Evolutionary conservation across 2,888 invertebrate genomes (phyloP), one percentile per base, ranked within the genome.

Genomic region (Leucoptera coffeella): DNA sequence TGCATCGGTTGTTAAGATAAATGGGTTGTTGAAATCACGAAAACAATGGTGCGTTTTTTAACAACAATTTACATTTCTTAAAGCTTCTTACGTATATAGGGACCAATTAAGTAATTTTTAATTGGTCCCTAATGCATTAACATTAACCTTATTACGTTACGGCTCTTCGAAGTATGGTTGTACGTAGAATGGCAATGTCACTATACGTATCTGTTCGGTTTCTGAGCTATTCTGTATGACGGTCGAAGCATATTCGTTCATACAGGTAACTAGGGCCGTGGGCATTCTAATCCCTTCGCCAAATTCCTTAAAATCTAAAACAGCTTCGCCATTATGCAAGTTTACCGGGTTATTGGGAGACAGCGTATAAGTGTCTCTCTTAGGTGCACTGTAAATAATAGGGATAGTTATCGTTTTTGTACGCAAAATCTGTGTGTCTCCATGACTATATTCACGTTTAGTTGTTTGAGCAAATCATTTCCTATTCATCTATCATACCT

Each of bases 1-100:
- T 1, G 48, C 45, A 15, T 51, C 50, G 1, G 43, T 41, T 3
- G 36, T 36, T 10, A 41, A 14, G 7, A 31, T 27, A 26, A 41
- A 42, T n/a, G 21, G 17, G 30, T 35, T 31, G 9, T 13, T 15
- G 17, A 38, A 43, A 20, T 41, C 35, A 1, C 39, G 40, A 20
- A 7, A 36, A 12, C 6, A 36, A 8, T 6, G 33, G 31, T 11
- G 22, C 28, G 9, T 28, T 27, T 5, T 11, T 19, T 15, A 29
- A 26, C 2, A 27, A 22, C 9, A 17, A 13, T 26, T 30, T 36
- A 21, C 26, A 30, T 28, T 31, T 30, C 29, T 29, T 29, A 21
- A 38, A 42, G 11, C 32, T 11, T 14, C 12, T 14, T 10, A 22
- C 17, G 9, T 23, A 9, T 12, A 28, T n/a, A 15, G 14, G 13